Evolutionary conservation across 2,888 invertebrate species (phyloP).

Genomic region (Phaedon cochleariae): DNA sequence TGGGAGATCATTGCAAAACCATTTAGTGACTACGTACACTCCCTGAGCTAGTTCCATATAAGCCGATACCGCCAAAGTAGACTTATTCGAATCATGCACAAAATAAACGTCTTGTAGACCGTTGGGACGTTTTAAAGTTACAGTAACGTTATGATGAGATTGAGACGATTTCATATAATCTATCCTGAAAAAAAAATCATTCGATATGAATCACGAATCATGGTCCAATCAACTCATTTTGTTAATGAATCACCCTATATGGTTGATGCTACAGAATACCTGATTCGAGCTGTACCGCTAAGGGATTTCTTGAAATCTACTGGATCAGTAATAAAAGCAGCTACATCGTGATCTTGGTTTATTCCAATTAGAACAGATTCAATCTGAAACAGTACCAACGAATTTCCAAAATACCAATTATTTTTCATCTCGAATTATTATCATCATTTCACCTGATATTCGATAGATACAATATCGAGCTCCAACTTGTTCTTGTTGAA

Average conservation of each 20-base stretch:
- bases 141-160: slow-evolving; percentile 54
- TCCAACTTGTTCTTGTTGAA: slow-evolving; percentile 50
- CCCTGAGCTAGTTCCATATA: slow-evolving; percentile 70
- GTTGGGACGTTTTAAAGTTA: slow-evolving; percentile 51
- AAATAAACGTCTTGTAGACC: slow-evolving; percentile 67
- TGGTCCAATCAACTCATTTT: no score
- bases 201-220: not conserved
- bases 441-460: slow-evolving; percentile 50
- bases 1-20: not conserved
- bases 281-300: slow-evolving; percentile 70
- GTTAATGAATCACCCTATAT: not conserved
- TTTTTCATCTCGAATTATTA: no score
- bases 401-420: no score
- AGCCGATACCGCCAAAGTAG: slow-evolving; percentile 67
- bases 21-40: slow-evolving; percentile 58
- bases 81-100: slow-evolving; percentile 60
- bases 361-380: slow-evolving; percentile 60
- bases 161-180: slow-evolving; percentile 55
- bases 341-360: slow-evolving; percentile 61
- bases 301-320: slow-evolving; percentile 68
- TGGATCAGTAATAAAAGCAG: slow-evolving; percentile 66
- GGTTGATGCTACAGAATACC: slow-evolving; percentile 58
- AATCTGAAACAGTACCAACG: slow-evolving; percentile 46
- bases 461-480: slow-evolving; percentile 49
- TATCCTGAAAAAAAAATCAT: slow-evolving; percentile 51